Base-by-base conservation (phyloP, 2,113 vertebrate genomes). In the Mesocricetus auratus region DNA sequence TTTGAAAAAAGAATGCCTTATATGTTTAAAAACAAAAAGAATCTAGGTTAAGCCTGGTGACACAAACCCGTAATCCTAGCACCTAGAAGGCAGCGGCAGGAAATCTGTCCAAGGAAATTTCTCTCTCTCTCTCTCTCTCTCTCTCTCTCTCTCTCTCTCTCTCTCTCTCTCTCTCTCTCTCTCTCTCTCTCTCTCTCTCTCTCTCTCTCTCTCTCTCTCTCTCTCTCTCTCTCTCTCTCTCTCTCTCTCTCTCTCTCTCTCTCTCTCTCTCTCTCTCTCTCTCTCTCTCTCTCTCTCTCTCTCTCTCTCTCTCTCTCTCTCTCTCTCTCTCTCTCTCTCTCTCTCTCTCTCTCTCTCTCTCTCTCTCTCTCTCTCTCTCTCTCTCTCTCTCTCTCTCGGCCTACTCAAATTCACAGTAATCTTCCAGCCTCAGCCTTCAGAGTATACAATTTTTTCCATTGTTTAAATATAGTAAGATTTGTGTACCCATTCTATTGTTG, bases 1-100 rank as follows among this genome's bases (percentile, higher is more conserved):
- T 83, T 62, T 74, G 47, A 89, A 97, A n/a, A 96, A 26, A n/a
- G n/a, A 93, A 21, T 9, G 29, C 39, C 69, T 47, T 91, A 60
- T 60, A 89, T 86, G 91, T 93, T 94, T 69, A 83, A 96, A 91
- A 56, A 83, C 60, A 66, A n/a, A 83, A 71, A 93, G 36, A 93
- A 42, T 16, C 24, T 73, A 89, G 22, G 7, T 71, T 87, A 56
- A 53, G 36, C 33, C 50, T 29, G 15, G 12, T 68, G 8, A 9
- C 53, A 56, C 7, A 56, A 69, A 36, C 50, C 47, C 31, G 7
- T 39, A 73, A 71, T 69, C 45, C 68, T 15, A 73, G 66, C 47
- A 31, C 24, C 16, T 39, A 50, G 66, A 47, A 53, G 42, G 62
- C 64, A n/a, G 22, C 36, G 33, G 33, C 64, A 71, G 47, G 33